phyloP scores from a whole-genome alignment of 2,888 invertebrate genomes.

The Seira ritae region DNA sequence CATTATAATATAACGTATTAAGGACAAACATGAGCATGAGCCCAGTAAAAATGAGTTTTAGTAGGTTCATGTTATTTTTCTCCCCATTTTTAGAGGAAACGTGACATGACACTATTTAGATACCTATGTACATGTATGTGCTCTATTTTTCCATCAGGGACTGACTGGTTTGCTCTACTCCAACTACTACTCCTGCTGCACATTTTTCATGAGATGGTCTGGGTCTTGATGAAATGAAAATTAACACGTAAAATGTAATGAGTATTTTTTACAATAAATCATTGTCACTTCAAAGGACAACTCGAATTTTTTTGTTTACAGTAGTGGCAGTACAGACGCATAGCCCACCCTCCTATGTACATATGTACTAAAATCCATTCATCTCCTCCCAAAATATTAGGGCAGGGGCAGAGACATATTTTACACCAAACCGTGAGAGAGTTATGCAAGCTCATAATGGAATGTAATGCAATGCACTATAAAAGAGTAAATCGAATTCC shows the following conservation, averaged over 20 bases:
- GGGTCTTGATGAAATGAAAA: constrained; percentile 45
- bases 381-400: background rate
- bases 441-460: no score
- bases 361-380: background rate
- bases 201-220: constrained; percentile 8
- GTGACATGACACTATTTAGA: constrained; percentile 9
- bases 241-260: constrained; percentile 58
- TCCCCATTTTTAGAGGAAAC: constrained; percentile 27
- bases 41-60: background rate
- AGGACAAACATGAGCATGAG: background rate
- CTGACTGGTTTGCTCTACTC: no score
- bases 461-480: no score
- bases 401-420: background rate
- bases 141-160: background rate
- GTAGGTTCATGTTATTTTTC: background rate
- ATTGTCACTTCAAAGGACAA: constrained; percentile 59
- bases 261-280: constrained; percentile 58
- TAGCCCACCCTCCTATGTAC: background rate
- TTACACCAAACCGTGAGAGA: background rate
- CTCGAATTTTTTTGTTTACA: constrained; percentile 1
- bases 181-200: background rate
- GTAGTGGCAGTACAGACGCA: background rate
- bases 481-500: constrained; percentile 42
- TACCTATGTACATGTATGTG: background rate
- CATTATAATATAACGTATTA: no score